phyloP scores from a whole-genome alignment of 2,113 vertebrate species.

The Speoplatyrhinus poulsoni region DNA sequence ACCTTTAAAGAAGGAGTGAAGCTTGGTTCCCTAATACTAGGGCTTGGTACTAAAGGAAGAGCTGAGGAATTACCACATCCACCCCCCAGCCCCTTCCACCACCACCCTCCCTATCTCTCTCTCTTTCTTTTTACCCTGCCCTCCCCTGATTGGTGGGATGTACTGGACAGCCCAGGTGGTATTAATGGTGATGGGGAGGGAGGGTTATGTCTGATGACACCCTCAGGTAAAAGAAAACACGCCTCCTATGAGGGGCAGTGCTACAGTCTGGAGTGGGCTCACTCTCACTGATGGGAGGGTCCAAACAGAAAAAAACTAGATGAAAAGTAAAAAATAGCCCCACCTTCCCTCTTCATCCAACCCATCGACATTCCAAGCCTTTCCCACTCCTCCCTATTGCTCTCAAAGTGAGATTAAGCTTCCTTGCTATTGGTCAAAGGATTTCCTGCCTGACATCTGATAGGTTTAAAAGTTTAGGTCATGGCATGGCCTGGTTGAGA shows the following conservation, averaged over 20 bases:
- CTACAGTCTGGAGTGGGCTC: conserved; percentile 32
- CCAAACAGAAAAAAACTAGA: neutral
- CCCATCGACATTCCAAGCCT: conserved; percentile 34
- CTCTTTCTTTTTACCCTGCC: neutral
- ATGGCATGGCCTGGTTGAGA: neutral
- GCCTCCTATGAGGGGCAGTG: conserved; percentile 21
- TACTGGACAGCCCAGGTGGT: no score
- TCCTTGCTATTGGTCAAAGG: conserved; percentile 25
- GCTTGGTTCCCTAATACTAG: conserved; percentile 3
- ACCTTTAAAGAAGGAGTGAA: conserved; percentile 51
- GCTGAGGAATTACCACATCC: neutral
- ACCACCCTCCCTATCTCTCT: neutral
- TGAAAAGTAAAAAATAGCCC: no score
- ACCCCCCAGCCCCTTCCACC: neutral
- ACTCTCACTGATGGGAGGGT: conserved; percentile 49
- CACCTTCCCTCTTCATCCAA: neutral
- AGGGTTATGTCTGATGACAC: neutral
- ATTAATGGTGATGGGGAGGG: no score
- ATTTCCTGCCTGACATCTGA: conserved; percentile 10
- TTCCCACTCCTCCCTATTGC: conserved; percentile 32
- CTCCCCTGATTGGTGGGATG: neutral
- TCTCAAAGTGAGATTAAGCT: neutral
- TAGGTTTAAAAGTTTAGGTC: conserved; percentile 7
- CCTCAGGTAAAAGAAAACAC: conserved; percentile 34
- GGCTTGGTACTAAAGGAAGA: neutral